phyloP scores from a whole-genome alignment of 2,888 invertebrate genomes.

The Protodeltote pygarga region DNA sequence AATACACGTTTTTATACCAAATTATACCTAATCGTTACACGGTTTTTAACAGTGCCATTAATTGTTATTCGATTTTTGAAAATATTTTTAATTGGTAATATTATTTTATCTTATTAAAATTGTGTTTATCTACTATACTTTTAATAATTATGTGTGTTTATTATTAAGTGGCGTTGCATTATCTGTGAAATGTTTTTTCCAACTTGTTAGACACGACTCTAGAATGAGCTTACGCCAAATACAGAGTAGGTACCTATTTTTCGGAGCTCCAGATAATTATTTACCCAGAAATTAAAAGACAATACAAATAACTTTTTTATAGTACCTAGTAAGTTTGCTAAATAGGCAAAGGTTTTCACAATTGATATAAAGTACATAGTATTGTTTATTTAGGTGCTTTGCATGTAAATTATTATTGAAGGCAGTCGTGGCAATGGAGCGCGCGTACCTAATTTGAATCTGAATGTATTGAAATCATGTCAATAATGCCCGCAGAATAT shows the following conservation, averaged over 20 bases:
- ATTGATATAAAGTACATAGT: neutral
- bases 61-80: conserved; percentile 27
- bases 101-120: too few species aligned
- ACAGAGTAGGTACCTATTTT: too few species aligned
- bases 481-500: neutral
- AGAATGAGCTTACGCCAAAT: too few species aligned
- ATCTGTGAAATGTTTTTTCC: too few species aligned
- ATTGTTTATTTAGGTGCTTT: conserved; percentile 1
- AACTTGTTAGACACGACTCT: too few species aligned
- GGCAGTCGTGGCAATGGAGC: neutral
- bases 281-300: too few species aligned
- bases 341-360: neutral
- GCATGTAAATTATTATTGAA: neutral
- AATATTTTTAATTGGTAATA: neutral
- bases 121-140: too few species aligned
- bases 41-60: conserved; percentile 51
- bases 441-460: conserved; percentile 1
- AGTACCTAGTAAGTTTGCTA: neutral
- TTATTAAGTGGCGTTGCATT: too few species aligned
- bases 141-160: too few species aligned
- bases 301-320: too few species aligned
- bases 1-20: conserved; percentile 35
- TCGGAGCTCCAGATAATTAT: too few species aligned
- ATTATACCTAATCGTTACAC: conserved; percentile 35
- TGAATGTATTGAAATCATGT: neutral